Conservation (phyloP, 2,797 vertebrate species). For the Aselliscus stoliczkanus region DNA sequence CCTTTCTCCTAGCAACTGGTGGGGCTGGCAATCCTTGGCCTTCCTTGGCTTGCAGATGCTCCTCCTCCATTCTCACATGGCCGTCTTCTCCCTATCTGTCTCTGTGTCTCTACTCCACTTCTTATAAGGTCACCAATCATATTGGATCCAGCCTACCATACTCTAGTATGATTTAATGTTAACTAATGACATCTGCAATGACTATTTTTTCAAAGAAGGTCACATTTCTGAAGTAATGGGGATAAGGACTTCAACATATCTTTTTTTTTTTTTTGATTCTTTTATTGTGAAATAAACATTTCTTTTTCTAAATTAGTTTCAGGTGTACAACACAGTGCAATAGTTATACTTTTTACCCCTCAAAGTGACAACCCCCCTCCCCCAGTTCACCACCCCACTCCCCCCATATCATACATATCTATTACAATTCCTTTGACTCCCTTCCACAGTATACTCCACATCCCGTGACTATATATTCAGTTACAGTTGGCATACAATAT, state of each 20-base stretch:
- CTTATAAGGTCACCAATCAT: not conserved
- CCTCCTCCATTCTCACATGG: rapidly evolving
- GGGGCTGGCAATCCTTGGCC: not conserved
- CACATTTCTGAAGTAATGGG: not conserved
- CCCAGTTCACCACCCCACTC: too few species aligned
- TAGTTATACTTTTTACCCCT: too few species aligned
- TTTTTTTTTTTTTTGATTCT: not conserved
- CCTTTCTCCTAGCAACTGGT: not conserved
- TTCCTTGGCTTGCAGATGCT: not conserved
- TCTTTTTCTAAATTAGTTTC: too few species aligned
- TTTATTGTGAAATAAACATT: too few species aligned
- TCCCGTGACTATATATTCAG: too few species aligned
- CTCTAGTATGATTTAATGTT: not conserved
- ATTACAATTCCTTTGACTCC: too few species aligned
- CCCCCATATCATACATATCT: too few species aligned
- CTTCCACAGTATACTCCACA: too few species aligned
- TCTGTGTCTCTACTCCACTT: not conserved
- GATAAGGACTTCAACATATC: not conserved
- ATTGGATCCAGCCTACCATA: not conserved
- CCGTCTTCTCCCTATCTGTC: not conserved
- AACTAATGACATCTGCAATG: not conserved
- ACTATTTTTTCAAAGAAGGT: not conserved
- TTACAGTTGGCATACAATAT: too few species aligned
- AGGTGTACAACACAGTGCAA: too few species aligned
- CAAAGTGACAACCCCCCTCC: too few species aligned